Percentiles rank a stretch among this genome's conserved stretches.
Conservation (phyloP, 2,888 invertebrate species). For the Noctua janthe region DNA sequence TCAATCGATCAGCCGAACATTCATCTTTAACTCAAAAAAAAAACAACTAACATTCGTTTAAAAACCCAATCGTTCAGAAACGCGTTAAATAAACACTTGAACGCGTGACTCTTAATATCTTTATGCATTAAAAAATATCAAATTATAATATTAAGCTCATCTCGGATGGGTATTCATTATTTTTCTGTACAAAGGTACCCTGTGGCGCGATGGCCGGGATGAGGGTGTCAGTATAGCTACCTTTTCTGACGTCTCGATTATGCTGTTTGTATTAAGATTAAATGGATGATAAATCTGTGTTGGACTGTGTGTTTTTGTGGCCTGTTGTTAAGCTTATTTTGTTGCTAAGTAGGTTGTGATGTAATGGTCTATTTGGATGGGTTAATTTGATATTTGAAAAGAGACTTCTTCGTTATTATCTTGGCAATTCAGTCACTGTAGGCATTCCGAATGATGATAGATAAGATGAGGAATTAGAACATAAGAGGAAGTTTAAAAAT, state of each 20-base stretch:
- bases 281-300: constrained; percentile 69
- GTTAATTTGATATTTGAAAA: constrained; percentile 18
- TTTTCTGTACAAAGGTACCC: constrained; percentile 85
- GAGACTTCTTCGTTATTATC: not conserved
- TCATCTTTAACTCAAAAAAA: constrained; percentile 65
- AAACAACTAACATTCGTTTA: constrained; percentile 64
- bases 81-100: constrained; percentile 88
- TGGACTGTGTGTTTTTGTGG: constrained; percentile 60
- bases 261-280: constrained; percentile 69
- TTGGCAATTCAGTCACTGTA: not conserved
- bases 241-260: constrained; percentile 65
- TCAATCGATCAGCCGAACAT: constrained; percentile 65
- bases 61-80: constrained; percentile 82
- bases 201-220: constrained; percentile 72
- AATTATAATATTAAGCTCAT: constrained; percentile 89
- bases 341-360: constrained; percentile 51
- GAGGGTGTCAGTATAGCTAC: constrained; percentile 67
- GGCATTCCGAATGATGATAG: not conserved
- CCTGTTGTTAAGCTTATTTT: constrained; percentile 46
- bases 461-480: not conserved
- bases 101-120: constrained; percentile 90
- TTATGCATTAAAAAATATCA: constrained; percentile 90
- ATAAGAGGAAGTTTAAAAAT: too few species aligned
- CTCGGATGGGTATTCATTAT: constrained; percentile 85
- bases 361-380: constrained; percentile 37